Percentiles rank a stretch among this genome's conserved stretches.
Conservation (phyloP, 2,888 invertebrate genomes). For the Uloborus plumipes region DNA sequence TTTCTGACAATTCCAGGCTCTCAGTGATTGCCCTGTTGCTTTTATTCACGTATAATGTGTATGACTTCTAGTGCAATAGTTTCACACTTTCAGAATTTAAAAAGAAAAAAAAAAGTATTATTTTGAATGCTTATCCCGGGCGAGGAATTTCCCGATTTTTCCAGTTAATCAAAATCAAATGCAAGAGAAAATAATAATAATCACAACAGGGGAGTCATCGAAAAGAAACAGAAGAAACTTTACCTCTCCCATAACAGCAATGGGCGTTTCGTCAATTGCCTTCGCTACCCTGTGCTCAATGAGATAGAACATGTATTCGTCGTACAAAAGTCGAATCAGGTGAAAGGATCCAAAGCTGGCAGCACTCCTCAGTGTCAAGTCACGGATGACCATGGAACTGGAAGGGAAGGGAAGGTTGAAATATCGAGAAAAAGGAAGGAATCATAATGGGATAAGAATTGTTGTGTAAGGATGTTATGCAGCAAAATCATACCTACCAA, state of each 20-base stretch:
- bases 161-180: too few relatives aligned
- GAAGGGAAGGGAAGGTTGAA: conserved; percentile 66
- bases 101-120: too few relatives aligned
- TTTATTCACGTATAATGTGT: too few relatives aligned
- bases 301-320: conserved; percentile 99
- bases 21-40: too few relatives aligned
- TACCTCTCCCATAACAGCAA: conserved; percentile 85
- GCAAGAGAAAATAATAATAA: too few relatives aligned
- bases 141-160: too few relatives aligned
- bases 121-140: too few relatives aligned
- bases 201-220: too few relatives aligned
- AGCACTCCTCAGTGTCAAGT: conserved; percentile 94
- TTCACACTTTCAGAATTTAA: too few relatives aligned
- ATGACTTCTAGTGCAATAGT: too few relatives aligned
- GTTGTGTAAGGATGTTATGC: neutral
- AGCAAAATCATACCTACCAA: neutral
- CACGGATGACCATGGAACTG: conserved; percentile 97
- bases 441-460: neutral
- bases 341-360: conserved; percentile 99
- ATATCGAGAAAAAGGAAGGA: neutral
- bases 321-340: conserved; percentile 94
- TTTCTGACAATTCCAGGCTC: too few relatives aligned
- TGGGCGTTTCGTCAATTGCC: conserved; percentile 90
- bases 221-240: neutral
- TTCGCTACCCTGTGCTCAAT: conserved; percentile 97